Conservation (phyloP, 2,113 vertebrate species). For the Syngnathus scovelli region DNA sequence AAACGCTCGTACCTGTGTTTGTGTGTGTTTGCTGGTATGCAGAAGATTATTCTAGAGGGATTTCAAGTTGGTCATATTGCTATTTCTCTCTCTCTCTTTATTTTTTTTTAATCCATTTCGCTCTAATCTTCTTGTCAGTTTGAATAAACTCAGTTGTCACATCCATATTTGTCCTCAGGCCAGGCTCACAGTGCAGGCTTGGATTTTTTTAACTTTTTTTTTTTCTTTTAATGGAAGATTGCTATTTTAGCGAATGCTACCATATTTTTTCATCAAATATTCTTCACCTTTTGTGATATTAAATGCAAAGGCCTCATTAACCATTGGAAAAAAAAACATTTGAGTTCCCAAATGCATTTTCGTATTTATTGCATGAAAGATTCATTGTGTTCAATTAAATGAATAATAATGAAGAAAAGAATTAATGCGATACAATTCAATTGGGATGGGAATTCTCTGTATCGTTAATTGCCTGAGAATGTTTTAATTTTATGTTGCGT, state of each 20-base stretch:
- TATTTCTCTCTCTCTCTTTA: constrained; percentile 28
- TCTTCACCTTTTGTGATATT: constrained; percentile 6
- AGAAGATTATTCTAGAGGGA: constrained; percentile 57
- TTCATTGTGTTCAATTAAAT: not conserved
- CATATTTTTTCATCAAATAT: not conserved
- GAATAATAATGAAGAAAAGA: not conserved
- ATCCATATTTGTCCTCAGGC: constrained; percentile 1
- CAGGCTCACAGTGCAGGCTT: not conserved
- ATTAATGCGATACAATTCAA: not conserved
- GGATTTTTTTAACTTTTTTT: not conserved
- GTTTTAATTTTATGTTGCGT: constrained; percentile 19
- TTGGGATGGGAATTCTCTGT: constrained; percentile 2
- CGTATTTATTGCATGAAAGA: not conserved
- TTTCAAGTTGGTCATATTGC: constrained; percentile 26
- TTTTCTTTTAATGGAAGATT: constrained; percentile 16
- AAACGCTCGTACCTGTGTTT: constrained; percentile 41
- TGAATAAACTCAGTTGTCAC: constrained; percentile 29
- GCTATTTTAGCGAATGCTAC: constrained; percentile 6
- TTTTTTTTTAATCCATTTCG: constrained; percentile 1
- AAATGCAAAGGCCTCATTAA: constrained; percentile 1
- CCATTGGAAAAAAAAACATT: constrained; percentile 9
- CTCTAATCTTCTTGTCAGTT: constrained; percentile 20
- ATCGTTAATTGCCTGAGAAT: not conserved
- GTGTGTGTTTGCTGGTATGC: constrained; percentile 37
- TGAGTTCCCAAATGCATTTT: constrained; percentile 6